Evolutionary conservation across 2,797 vertebrate genomes (phyloP), one percentile per base, ranked within the genome.

Genomic region (Liparis tanakae): DNA sequence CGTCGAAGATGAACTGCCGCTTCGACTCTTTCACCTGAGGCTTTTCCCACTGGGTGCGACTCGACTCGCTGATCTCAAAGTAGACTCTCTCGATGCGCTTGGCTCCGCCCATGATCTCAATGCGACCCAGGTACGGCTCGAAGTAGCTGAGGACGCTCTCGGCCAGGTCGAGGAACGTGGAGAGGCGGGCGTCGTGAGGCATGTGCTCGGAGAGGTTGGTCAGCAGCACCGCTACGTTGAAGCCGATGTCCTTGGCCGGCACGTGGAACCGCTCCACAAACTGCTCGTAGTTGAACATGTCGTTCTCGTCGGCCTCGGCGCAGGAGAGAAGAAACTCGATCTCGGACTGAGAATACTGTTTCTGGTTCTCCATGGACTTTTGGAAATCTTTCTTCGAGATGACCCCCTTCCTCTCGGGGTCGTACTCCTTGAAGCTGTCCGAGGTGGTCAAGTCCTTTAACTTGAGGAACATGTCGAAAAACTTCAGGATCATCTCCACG

Each of bases 401-500:
- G 7, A 98, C 94, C 20, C 98, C 98, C 93, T 98, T 99, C 63
- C 96, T 94, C 69, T 99, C 98, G 0, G 94, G 92, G 85, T 99
- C 98, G 33, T 96, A 95, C 70, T 98, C 97, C 87, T 96, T 98
- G 90, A 99, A 99, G 90, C 95, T 95, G 76, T 99, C 98, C 1
- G 98, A 99, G 64, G 95, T 96, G 34, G 98, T 99, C 85, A 99
- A 93, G 85, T 99, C 98, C 91, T 99, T 99, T 87, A 99, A 89
- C 91, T 99, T 99, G 78, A 99, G 96, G 91, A 99, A 99, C 98
- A 99, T 99, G 91, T 99, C 98, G 53, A 99, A 99, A 92, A 99
- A 99, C 87, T 99, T 99, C 51, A 99, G 94, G 87, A 99, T 99
- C 97, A 99, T 98, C 93, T 99, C 98, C 83, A 99, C 97, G 43